phyloP scores from a whole-genome alignment of 2,113 vertebrate genomes.

The Silurus glanis region DNA sequence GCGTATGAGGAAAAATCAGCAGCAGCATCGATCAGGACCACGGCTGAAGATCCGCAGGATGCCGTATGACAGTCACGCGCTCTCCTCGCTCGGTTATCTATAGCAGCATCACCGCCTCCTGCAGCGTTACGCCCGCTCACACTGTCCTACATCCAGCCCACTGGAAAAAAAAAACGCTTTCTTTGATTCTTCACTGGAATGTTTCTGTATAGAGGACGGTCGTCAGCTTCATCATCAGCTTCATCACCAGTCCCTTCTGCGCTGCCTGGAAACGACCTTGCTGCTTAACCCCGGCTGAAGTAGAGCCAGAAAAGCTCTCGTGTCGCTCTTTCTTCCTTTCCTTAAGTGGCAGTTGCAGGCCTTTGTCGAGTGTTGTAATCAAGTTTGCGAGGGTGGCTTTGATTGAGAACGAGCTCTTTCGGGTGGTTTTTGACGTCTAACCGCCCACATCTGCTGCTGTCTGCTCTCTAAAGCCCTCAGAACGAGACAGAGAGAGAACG shows the following conservation, averaged over 20 bases:
- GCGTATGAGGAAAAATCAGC: slow-evolving; percentile 35
- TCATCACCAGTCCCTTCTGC: background rate
- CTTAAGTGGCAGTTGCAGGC: slow-evolving; percentile 44
- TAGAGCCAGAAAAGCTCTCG: slow-evolving; percentile 24
- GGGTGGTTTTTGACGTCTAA: slow-evolving; percentile 28
- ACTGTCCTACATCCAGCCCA: background rate
- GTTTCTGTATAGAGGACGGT: background rate
- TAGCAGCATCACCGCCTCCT: slow-evolving; percentile 13
- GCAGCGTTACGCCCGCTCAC: slow-evolving; percentile 9
- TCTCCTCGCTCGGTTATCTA: slow-evolving; percentile 32
- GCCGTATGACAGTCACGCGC: slow-evolving; percentile 6
- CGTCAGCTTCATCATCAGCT: slow-evolving; percentile 6
- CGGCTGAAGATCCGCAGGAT: slow-evolving; percentile 32
- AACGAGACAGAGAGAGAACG: slow-evolving; percentile 2
- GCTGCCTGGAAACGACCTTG: slow-evolving; percentile 37
- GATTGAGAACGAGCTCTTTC: slow-evolving; percentile 55
- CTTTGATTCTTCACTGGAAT: background rate
- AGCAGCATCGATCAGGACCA: slow-evolving; percentile 45
- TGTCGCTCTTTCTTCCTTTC: slow-evolving; percentile 35
- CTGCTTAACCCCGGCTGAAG: slow-evolving; percentile 20
- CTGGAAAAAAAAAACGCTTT: background rate
- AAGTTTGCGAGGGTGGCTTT: slow-evolving; percentile 52
- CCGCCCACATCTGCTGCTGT: slow-evolving; percentile 44
- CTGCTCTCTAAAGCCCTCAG: slow-evolving; percentile 22
- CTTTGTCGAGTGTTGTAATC: slow-evolving; percentile 51